These are phyloP conservation scores for Hyperoodon ampullatus DNA, from an alignment of 2,113 vertebrate species.

Conservation along the genomic window DNA sequence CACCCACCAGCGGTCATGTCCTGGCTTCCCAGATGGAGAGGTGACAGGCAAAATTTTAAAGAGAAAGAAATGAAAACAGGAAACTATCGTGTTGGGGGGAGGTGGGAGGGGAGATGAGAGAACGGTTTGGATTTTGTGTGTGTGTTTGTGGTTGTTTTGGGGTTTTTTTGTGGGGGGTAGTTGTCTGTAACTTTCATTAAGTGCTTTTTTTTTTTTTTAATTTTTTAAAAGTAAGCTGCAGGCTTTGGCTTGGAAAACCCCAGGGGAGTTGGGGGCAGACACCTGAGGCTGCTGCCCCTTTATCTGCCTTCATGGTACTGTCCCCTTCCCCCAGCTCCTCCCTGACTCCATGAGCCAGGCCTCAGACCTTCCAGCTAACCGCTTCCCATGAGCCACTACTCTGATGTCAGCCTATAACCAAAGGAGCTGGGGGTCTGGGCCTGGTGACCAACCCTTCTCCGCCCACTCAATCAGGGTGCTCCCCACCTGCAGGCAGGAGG, in stretches of 20 bases:
- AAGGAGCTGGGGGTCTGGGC: slow-evolving; percentile 78
- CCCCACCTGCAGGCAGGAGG: slow-evolving; percentile 85
- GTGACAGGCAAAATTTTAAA: background rate
- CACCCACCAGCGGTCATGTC: slow-evolving; percentile 45
- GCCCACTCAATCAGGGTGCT: slow-evolving; percentile 76
- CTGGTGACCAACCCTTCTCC: slow-evolving; percentile 61
- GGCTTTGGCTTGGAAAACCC: slow-evolving; percentile 79
- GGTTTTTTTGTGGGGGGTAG: slow-evolving; percentile 18
- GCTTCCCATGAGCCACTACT: slow-evolving; percentile 81
- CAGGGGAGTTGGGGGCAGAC: slow-evolving; percentile 63
- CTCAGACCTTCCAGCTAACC: slow-evolving; percentile 69
- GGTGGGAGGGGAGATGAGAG: slow-evolving; percentile 9
- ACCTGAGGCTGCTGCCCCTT: slow-evolving; percentile 66
- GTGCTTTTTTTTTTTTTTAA: slow-evolving; percentile 57
- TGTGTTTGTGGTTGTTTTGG: background rate
- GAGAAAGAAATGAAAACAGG: slow-evolving; percentile 37
- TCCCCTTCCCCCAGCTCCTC: slow-evolving; percentile 55
- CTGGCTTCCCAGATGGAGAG: slow-evolving; percentile 13
- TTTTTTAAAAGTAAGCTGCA: slow-evolving; percentile 69
- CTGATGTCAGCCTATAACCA: slow-evolving; percentile 82
- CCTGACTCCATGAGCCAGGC: slow-evolving; percentile 60
- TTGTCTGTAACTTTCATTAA: slow-evolving; percentile 82
- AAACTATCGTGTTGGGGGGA: slow-evolving; percentile 55
- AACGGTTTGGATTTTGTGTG: slow-evolving; percentile 70
- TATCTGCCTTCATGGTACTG: slow-evolving; percentile 69